Evolutionary conservation across 2,797 vertebrate genomes (phyloP), one percentile per base, ranked within the genome.

Genomic region (Bradypodion ventrale): DNA sequence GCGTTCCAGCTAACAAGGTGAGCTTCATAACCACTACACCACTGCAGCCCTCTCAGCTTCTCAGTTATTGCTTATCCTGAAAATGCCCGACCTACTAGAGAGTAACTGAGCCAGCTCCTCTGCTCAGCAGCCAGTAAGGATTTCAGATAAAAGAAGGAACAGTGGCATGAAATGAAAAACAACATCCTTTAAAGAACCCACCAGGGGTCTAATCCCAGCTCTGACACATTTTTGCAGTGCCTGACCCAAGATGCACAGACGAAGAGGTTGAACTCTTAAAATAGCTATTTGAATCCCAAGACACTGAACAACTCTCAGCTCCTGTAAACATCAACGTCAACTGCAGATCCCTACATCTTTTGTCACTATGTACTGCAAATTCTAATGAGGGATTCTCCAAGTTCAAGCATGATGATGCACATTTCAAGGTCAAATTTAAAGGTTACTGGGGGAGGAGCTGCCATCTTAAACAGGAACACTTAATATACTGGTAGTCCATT

Each of bases 131-230:
- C 27, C 70, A 52, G 63, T 65, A 78, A 78, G 75, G 27, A 76
- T 8, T 82, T 68, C 46, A 73, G 80, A 78, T 86, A 78, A 78
- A 77, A 82, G 27, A 56, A 77, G 56, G 13, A 86, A 77, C 21
- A 65, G 74, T 56, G 10, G 2, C 70, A 69, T 52, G 44, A 78
- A 78, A 75, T 60, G 60, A 83, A 83, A 63, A 68, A 78, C 37
- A 83, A 56, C 59, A 59, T 21, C 62, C 70, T 79, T 69, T 75
- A 83, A 79, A 68, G 72, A 85, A 81, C 65, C 16, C 84, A 85
- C 49, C 19, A 69, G 77, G 62, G 62, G 52, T 77, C 85, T 83
- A 87, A 83, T 69, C 74, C 79, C 78, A 75, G 16, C 13, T 49
- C 70, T 69, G 49, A 62, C 62, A 46, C 60, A 46, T 75, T 79